Conservation (phyloP, 2,888 invertebrate genomes). For the Aspidiotus rigidus region DNA sequence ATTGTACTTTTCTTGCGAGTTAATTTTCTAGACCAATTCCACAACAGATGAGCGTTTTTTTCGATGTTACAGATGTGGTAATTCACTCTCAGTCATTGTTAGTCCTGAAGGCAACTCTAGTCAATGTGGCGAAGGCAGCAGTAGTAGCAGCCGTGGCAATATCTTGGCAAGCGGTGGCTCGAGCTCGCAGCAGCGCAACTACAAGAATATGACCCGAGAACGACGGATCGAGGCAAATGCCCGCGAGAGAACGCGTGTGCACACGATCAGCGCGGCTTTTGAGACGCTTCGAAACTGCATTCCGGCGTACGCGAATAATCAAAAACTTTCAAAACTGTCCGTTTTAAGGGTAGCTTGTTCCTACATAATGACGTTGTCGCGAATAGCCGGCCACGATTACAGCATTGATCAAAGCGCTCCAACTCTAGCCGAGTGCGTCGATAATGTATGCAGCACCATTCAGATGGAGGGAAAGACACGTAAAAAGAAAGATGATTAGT, state of each 20-base stretch:
- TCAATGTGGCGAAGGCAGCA: constrained; percentile 9
- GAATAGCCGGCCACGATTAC: constrained; percentile 62
- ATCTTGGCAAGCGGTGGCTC: neutral
- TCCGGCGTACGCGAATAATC: constrained; percentile 85
- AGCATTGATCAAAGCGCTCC: constrained; percentile 52
- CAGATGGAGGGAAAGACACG: constrained; percentile 83
- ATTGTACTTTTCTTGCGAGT: no score
- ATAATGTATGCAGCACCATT: constrained; percentile 80
- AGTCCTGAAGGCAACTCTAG: constrained; percentile 23
- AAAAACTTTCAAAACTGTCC: constrained; percentile 85
- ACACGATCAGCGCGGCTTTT: constrained; percentile 92
- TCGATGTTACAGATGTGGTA: constrained; percentile 10
- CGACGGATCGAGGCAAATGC: constrained; percentile 90
- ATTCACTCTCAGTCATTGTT: constrained; percentile 8
- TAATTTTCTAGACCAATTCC: no score
- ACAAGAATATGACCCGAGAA: constrained; percentile 91
- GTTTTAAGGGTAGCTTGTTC: constrained; percentile 87
- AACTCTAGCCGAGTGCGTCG: constrained; percentile 66
- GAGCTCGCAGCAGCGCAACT: constrained; percentile 64
- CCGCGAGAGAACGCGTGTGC: constrained; percentile 81
- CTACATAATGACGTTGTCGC: constrained; percentile 78
- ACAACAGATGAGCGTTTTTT: no score
- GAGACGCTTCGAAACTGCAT: constrained; percentile 75
- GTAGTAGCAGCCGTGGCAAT: neutral
- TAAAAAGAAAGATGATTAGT: constrained; percentile 67